Percentiles rank a stretch among this genome's conserved stretches.
phyloP scores from a whole-genome alignment of 2,888 invertebrate genomes.

The Mycalesis mineus region DNA sequence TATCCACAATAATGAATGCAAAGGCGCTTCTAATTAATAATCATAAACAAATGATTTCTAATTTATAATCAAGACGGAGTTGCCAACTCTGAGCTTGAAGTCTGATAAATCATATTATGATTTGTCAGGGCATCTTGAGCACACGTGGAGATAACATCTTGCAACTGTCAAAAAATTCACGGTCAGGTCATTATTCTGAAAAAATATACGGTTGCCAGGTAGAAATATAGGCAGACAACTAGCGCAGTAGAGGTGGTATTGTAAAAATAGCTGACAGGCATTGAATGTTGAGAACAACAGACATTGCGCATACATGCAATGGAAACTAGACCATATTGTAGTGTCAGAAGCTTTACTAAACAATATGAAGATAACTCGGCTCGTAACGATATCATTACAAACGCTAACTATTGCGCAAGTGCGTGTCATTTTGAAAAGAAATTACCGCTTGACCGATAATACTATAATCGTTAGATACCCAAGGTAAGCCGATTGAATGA shows the following conservation, averaged over 20 bases:
- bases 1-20: background rate
- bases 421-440: background rate
- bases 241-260: background rate
- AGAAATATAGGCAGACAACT: background rate
- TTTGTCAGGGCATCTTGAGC: too few species aligned
- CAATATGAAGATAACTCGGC: background rate
- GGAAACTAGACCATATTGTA: background rate
- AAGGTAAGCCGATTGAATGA: background rate
- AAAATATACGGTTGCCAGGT: background rate
- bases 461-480: background rate
- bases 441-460: slow-evolving; percentile 10
- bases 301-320: background rate
- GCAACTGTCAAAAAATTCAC: too few species aligned
- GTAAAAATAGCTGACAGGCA: background rate
- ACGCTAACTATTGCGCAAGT: background rate
- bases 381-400: background rate
- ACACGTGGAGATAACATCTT: too few species aligned
- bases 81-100: too few species aligned
- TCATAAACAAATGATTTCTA: too few species aligned
- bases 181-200: background rate
- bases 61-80: too few species aligned
- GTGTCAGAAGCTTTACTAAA: background rate
- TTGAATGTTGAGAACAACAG: background rate
- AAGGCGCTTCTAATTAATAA: background rate
- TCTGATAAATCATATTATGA: too few species aligned